Percentiles rank a stretch among this genome's conserved stretches.
Evolutionary conservation across 2,888 invertebrate species (phyloP).

Genomic region (Papilio demoleus): DNA sequence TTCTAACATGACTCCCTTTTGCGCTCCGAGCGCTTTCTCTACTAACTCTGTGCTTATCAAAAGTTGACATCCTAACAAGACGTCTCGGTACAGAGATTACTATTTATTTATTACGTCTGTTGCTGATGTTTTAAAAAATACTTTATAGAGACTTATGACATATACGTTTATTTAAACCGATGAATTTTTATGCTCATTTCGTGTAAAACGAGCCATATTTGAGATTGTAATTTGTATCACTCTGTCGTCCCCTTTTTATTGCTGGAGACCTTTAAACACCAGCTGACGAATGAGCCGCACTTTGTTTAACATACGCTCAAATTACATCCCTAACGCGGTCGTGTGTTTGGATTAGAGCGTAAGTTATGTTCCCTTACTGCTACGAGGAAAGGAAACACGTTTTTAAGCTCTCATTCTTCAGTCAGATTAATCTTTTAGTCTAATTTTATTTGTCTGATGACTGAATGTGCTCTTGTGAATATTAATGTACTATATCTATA

Average conservation of each 20-base stretch:
- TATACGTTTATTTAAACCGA: not conserved
- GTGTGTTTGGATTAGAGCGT: conserved; percentile 7
- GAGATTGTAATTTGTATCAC: conserved; percentile 9
- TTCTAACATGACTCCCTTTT: no score
- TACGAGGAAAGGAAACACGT: not conserved
- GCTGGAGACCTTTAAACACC: not conserved
- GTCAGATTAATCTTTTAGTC: not conserved
- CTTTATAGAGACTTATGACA: not conserved
- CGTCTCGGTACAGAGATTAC: no score
- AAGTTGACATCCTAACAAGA: no score
- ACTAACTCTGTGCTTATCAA: no score
- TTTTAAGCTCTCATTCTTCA: not conserved
- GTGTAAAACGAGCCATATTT: not conserved
- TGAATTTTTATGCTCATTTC: not conserved
- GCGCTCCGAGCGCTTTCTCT: no score
- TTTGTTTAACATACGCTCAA: conserved; percentile 27
- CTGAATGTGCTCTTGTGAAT: no score
- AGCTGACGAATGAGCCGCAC: conserved; percentile 11
- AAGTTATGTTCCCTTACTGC: not conserved
- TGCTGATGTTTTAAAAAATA: not conserved
- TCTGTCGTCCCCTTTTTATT: conserved; percentile 20
- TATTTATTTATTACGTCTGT: no score
- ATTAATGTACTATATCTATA: not conserved
- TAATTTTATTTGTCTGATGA: not conserved
- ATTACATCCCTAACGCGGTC: conserved; percentile 20